A percentile compares a stretch with the other conserved stretches of the same genome.
These are phyloP conservation scores for Nysson spinosus DNA, from an alignment of 2,888 invertebrate species.

Conservation along the genomic window DNA sequence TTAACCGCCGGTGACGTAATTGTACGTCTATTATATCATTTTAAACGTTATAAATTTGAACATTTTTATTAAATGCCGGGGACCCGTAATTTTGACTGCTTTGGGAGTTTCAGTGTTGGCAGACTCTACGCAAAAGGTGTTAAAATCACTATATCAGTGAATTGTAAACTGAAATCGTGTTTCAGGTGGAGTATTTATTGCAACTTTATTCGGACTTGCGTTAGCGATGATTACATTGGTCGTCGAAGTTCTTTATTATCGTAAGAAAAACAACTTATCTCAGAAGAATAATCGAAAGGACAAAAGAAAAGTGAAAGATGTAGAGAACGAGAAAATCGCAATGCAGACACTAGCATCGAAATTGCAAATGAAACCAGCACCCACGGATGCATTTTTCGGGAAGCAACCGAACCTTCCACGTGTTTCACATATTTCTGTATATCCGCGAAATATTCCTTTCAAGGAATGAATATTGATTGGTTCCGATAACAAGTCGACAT, in stretches of 20 bases:
- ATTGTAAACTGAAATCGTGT: conserved; percentile 21
- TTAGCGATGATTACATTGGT: conserved; percentile 91
- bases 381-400: conserved; percentile 66
- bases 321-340: conserved; percentile 53
- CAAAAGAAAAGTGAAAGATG: conserved; percentile 20
- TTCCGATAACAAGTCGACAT: no score
- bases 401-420: conserved; percentile 63
- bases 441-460: conserved; percentile 74
- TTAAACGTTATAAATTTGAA: no score
- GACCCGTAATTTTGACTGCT: no score
- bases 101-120: no score
- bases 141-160: not conserved
- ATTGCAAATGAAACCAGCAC: conserved; percentile 71
- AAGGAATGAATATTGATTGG: conserved; percentile 69
- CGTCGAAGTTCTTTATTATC: conserved; percentile 89
- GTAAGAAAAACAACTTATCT: conserved; percentile 59
- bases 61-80: no score
- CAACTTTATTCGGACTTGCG: conserved; percentile 90
- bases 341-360: conserved; percentile 66
- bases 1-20: no score
- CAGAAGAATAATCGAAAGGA: conserved; percentile 31
- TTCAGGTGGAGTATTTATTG: conserved; percentile 93
- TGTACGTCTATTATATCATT: no score
- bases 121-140: no score
- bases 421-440: conserved; percentile 76